Percentiles rank a stretch among this genome's conserved stretches.
phyloP scores from a whole-genome alignment of 2,113 vertebrate species.

The Chloropsis hardwickii region DNA sequence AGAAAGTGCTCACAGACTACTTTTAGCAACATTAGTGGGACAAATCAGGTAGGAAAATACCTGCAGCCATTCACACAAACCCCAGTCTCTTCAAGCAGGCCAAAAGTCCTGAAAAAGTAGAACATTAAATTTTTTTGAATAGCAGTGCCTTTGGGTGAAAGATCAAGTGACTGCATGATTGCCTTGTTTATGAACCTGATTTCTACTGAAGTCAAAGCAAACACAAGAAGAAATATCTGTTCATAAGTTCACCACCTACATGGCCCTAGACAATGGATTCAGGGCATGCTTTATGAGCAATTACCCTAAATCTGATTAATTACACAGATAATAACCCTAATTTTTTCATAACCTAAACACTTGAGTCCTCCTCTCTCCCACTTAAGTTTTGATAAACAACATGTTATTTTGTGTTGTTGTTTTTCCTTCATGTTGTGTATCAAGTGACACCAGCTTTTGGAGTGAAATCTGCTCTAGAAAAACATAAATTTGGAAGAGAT shows the following conservation, averaged over 20 bases:
- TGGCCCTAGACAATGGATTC: not conserved
- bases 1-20: not conserved
- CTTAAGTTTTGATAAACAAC: not conserved
- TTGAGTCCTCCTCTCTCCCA: not conserved
- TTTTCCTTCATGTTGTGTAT: not conserved
- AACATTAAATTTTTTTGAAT: not conserved
- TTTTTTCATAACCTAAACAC: not conserved
- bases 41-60: not conserved
- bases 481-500: not conserved
- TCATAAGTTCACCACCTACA: not conserved
- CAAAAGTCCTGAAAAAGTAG: not conserved
- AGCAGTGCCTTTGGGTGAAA: not conserved
- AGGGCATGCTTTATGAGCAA: not conserved
- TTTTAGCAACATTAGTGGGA: not conserved
- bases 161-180: not conserved
- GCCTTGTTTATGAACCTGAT: not conserved
- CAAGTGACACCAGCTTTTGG: not conserved
- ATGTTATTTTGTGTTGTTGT: not conserved
- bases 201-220: not conserved
- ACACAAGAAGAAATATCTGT: not conserved
- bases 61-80: not conserved
- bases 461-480: not conserved
- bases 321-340: not conserved
- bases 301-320: not conserved
- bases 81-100: not conserved